phyloP scores from a whole-genome alignment of 2,113 vertebrate species.

The Pangasianodon gigas region DNA sequence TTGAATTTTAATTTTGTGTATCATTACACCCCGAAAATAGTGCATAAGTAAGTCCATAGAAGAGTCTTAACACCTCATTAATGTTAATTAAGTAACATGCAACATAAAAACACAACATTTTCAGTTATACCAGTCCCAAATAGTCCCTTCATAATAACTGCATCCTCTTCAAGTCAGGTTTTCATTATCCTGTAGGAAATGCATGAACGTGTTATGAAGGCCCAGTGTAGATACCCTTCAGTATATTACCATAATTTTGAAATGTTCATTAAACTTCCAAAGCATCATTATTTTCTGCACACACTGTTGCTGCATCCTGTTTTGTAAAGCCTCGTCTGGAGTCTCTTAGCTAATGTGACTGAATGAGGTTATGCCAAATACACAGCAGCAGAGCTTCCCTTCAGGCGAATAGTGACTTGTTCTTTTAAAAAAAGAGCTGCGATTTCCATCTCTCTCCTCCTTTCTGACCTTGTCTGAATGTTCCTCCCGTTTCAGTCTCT shows the following conservation, averaged over 20 bases:
- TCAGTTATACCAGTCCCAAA: background rate
- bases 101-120: background rate
- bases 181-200: background rate
- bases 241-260: background rate
- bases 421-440: slow-evolving; percentile 49
- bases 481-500: slow-evolving; percentile 40
- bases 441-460: slow-evolving; percentile 49
- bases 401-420: slow-evolving; percentile 62
- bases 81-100: background rate
- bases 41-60: background rate
- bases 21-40: background rate
- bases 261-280: background rate
- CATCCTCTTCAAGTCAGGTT: background rate
- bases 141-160: background rate
- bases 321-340: slow-evolving; percentile 48
- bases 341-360: slow-evolving; percentile 67
- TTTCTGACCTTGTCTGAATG: slow-evolving; percentile 40
- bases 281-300: background rate
- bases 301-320: slow-evolving; percentile 4
- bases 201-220: background rate
- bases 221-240: background rate
- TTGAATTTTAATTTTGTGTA: background rate
- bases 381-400: slow-evolving; percentile 54
- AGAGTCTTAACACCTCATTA: background rate
- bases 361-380: slow-evolving; percentile 69